These are phyloP conservation scores for Pipistrellus pygmaeus DNA, from an alignment of 2,797 vertebrate species.

Conservation along the genomic window DNA sequence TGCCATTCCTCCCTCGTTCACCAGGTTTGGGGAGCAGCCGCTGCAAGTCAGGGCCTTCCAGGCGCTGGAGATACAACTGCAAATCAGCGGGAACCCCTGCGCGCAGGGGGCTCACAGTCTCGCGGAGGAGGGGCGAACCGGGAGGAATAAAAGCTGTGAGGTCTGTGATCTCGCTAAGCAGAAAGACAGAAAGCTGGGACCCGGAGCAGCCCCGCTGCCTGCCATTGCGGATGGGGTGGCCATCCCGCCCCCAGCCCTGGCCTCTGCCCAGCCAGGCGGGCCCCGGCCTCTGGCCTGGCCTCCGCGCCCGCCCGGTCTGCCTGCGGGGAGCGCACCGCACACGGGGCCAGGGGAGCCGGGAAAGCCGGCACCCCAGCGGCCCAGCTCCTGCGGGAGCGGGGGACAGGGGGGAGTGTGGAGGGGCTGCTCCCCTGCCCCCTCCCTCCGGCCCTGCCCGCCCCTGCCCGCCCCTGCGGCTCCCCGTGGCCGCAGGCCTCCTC, in stretches of 20 bases:
- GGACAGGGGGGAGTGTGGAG: too few species aligned
- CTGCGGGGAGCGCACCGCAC: too few species aligned
- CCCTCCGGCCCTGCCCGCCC: background rate
- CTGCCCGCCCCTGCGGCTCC: background rate
- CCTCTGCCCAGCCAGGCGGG: background rate
- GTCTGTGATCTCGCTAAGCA: background rate
- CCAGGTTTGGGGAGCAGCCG: background rate
- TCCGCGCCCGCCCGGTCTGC: too few species aligned
- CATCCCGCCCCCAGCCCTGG: rapidly evolving
- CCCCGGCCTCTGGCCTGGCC: background rate
- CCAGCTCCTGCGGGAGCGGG: background rate
- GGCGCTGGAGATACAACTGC: background rate
- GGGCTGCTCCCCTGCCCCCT: background rate
- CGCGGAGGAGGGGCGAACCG: background rate
- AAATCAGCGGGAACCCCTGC: background rate
- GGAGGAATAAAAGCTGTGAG: rapidly evolving
- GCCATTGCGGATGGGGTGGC: background rate
- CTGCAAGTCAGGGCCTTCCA: background rate
- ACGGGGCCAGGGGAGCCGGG: background rate
- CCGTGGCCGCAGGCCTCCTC: background rate
- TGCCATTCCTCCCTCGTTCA: too few species aligned
- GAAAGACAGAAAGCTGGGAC: background rate
- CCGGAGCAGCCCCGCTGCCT: rapidly evolving
- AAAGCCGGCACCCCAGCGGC: background rate
- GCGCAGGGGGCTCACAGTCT: background rate